Conservation (phyloP, 2,113 vertebrate genomes). For the Notarius lentiginosus region DNA sequence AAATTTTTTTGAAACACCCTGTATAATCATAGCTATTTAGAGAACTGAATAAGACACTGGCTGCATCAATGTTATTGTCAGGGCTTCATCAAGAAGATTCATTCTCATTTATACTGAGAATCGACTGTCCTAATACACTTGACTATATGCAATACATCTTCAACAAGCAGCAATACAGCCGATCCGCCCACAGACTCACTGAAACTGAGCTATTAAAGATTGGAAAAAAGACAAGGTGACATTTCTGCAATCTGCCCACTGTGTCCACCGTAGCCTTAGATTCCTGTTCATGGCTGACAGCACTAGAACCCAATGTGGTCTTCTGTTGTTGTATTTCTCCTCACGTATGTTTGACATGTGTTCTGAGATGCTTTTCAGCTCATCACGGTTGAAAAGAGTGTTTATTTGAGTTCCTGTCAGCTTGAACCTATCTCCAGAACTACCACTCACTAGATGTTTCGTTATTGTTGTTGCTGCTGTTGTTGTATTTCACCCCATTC, state of each 20-base stretch:
- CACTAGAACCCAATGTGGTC: not conserved
- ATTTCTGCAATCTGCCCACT: not conserved
- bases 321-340: not conserved
- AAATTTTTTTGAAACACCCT: too few relatives aligned
- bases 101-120: conserved; percentile 16
- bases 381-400: not conserved
- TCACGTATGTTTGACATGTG: not conserved
- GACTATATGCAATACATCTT: conserved; percentile 8
- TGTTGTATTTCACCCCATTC: not conserved
- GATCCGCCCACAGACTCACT: not conserved
- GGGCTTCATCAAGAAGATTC: conserved; percentile 1
- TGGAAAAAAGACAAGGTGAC: not conserved
- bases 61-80: not conserved
- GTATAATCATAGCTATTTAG: not conserved
- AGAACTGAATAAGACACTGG: not conserved
- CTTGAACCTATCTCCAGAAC: not conserved
- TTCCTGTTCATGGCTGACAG: not conserved
- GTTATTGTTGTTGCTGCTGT: not conserved
- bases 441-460: not conserved
- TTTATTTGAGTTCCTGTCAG: not conserved
- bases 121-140: not conserved
- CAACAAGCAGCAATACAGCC: not conserved
- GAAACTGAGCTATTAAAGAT: not conserved
- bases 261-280: not conserved
- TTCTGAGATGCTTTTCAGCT: not conserved